Evolutionary conservation across 2,113 vertebrate genomes (phyloP).

Genomic region (Oxyruncus cristatus): DNA sequence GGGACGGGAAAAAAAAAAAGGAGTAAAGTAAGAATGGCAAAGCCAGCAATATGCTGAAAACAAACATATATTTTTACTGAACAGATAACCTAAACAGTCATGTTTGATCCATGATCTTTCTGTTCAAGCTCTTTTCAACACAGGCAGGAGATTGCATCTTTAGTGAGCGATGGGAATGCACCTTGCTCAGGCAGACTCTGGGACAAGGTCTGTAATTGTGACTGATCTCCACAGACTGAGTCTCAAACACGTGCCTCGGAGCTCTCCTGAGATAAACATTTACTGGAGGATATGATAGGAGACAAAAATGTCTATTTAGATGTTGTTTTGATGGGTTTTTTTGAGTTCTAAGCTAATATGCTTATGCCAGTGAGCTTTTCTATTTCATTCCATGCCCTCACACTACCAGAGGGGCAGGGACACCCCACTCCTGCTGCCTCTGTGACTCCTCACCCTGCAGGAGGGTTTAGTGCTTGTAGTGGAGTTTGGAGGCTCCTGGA

Average conservation of each 20-base stretch:
- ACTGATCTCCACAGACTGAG: neutral
- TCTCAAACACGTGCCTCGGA: neutral
- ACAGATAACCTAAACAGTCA: neutral
- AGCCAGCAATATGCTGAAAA: neutral
- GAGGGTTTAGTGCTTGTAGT: accelerated
- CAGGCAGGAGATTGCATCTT: neutral
- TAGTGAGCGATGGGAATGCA: neutral
- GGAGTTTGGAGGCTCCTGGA: neutral
- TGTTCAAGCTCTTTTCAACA: neutral
- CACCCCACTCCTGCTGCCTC: neutral
- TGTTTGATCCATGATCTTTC: neutral
- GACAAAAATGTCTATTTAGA: neutral
- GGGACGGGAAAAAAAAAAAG: neutral
- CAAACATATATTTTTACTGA: neutral
- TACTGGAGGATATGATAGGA: neutral
- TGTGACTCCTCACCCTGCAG: neutral
- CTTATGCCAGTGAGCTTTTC: accelerated
- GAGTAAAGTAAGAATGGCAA: neutral
- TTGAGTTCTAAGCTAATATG: neutral
- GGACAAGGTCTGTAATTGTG: neutral
- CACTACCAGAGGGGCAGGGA: neutral
- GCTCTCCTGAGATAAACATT: neutral
- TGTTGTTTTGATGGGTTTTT: neutral
- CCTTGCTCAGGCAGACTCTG: neutral
- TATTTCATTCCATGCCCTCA: accelerated